Evolutionary conservation across 1,140 invertebrate genomes (phyloP), one percentile per base, ranked within the genome.

Genomic region (Protaetia brevitarsis): DNA sequence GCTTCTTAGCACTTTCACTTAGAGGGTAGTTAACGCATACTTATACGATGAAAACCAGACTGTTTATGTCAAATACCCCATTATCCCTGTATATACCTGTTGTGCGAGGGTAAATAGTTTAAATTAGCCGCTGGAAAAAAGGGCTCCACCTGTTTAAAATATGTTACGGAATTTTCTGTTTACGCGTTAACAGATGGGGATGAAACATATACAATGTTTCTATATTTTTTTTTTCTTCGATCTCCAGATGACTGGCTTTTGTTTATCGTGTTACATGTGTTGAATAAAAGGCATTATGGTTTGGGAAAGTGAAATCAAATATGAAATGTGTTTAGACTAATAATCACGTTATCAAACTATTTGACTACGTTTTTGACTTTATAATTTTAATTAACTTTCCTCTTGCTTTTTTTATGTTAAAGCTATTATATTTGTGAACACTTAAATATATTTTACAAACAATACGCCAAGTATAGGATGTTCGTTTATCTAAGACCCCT

Each of bases 81-180:
- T 45, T 45, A 13, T 45, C 19, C 16, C 41, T 27, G 28, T 28
- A 34, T 34, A 7, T 34, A 34, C 7, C n/a, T 7, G 26, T 19
- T 23, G 16, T 56, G 16, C 8, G 19, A 19, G 51, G 51, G 13
- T 56, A 27, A 10, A 56, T 16, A 19, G 26, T 56, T 27, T 27
- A 56, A 56, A 56, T 28, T n/a, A 16, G 56, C n/a, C n/a, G n/a
- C n/a, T n/a, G 56, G 21, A 58, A 58, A 58, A 58, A 28, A 58
- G 6, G 5, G 8, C 3, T 28, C 8, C 56, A 58, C 56, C 56
- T 58, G 41, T 19, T 45, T 45, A 19, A 13, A 45, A 45, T 45
- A 45, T 45, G 10, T n/a, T n/a, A n/a, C n/a, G n/a, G n/a, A n/a
- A n/a, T n/a, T n/a, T 45, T 37, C 23, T 45, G 41, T 45, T 45